Conservation (phyloP, 2,113 vertebrate species). For the Malaclemys terrapin region DNA sequence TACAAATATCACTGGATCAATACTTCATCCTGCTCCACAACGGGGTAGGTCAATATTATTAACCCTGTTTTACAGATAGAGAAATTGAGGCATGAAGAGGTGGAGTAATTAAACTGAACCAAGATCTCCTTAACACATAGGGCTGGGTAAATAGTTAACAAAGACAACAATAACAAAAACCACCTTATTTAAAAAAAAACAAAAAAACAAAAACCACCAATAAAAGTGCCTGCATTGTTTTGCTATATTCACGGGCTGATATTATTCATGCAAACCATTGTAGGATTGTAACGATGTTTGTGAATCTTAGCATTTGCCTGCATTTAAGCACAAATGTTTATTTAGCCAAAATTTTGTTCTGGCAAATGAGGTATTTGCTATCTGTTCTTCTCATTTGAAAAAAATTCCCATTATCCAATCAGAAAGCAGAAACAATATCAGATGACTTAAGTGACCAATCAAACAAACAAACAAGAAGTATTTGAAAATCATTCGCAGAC, state of each 20-base stretch:
- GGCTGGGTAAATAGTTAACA: background rate
- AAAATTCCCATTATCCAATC: accelerated
- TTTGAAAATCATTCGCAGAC: background rate
- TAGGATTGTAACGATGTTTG: background rate
- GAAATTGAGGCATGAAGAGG: background rate
- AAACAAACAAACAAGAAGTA: background rate
- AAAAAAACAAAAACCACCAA: background rate
- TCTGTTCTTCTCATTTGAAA: background rate
- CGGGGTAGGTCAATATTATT: background rate
- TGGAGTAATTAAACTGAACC: background rate
- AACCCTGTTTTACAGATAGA: background rate
- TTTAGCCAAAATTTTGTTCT: background rate
- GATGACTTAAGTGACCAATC: accelerated
- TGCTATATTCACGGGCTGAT: background rate
- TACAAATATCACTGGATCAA: background rate
- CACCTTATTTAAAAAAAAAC: background rate
- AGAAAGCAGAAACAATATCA: background rate
- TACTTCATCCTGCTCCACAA: background rate
- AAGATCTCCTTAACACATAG: background rate
- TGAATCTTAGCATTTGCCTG: background rate
- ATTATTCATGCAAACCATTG: background rate
- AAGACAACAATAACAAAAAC: background rate
- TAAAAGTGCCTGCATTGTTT: background rate
- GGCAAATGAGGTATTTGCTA: background rate
- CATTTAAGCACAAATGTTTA: background rate